Evolutionary conservation across 2,797 vertebrate species (phyloP), one percentile per base, ranked within the genome.

Genomic region (Diceros bicornis): DNA sequence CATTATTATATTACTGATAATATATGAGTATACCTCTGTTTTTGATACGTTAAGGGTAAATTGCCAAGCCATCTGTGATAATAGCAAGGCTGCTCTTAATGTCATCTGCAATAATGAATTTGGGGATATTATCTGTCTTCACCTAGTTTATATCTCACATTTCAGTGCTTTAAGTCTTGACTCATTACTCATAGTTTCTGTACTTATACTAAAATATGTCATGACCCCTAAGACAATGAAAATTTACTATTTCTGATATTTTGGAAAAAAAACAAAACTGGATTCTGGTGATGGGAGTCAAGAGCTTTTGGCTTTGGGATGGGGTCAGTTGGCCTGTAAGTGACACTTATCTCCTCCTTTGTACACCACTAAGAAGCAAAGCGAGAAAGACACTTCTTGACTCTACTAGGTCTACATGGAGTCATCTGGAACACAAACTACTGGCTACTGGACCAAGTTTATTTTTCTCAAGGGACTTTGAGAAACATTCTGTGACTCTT

Each of bases 131-230:
- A 75, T 77, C 77, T 89, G 17, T 55, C 59, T 83, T 86, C n/a
- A 94, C 86, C 62, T 94, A 92, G 89, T 68, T 96, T 85, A 78
- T 14, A 72, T n/a, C 69, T 88, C 57, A 81, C 10, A 34, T 83
- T 96, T 94, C 50, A 89, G 37, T 18, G 14, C 3, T 94, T 97
- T 62, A 91, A 66, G 44, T 71, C 72, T 95, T 89, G 72, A 90
- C 92, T 94, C 27, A 85, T 34, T 95, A 61, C n/a, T 79, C 32
- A 84, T 2, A 94, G 62, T 94, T 96, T 93, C 84, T 75, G 29
- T 4, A 59, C 9, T 69, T 87, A 23, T 7, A 94, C 79, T 79
- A 96, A 77, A 96, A 61, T 27, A 44, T 59, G 11, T 34, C 16
- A 61, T 74, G 71, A 96, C 41, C 18, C 8, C 23, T 82, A 29